Evolutionary conservation across 2,113 vertebrate species (phyloP).

Genomic region (Corythornis cristatus): DNA sequence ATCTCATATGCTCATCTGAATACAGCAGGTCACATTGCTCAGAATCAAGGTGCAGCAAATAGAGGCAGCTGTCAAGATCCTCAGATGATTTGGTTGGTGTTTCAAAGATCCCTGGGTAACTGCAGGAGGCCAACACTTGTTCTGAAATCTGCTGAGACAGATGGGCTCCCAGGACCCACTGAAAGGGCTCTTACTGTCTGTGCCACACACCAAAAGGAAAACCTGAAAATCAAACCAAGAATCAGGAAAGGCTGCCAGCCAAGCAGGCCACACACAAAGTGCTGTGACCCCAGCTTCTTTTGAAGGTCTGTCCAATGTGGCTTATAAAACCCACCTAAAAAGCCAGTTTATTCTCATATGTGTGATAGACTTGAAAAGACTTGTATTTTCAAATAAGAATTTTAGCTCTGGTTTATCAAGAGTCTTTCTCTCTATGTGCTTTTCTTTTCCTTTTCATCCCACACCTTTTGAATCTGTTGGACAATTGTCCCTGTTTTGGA

Average conservation of each 20-base stretch:
- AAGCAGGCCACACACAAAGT: not conserved
- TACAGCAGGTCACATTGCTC: accelerated
- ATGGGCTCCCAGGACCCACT: not conserved
- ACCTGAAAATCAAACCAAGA: not conserved
- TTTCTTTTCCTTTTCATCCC: not conserved
- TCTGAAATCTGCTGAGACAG: not conserved
- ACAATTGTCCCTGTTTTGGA: not conserved
- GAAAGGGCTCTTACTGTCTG: not conserved
- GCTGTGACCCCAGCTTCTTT: not conserved
- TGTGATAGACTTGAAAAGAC: not conserved
- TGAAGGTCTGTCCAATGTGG: not conserved
- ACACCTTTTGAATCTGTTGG: not conserved
- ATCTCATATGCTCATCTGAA: not conserved
- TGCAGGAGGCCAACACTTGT: not conserved
- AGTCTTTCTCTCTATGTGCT: not conserved
- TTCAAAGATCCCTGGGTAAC: not conserved
- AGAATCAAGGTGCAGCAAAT: not conserved
- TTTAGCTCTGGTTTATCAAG: not conserved
- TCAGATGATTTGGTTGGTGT: not conserved
- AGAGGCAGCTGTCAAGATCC: not conserved
- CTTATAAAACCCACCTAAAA: not conserved
- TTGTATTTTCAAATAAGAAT: not conserved
- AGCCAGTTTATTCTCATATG: not conserved
- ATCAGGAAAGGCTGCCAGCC: not conserved
- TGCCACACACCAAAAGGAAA: not conserved